Percentiles rank a stretch among this genome's conserved stretches.
Evolutionary conservation across 2,888 invertebrate species (phyloP).

Genomic region (Idaea straminata): DNA sequence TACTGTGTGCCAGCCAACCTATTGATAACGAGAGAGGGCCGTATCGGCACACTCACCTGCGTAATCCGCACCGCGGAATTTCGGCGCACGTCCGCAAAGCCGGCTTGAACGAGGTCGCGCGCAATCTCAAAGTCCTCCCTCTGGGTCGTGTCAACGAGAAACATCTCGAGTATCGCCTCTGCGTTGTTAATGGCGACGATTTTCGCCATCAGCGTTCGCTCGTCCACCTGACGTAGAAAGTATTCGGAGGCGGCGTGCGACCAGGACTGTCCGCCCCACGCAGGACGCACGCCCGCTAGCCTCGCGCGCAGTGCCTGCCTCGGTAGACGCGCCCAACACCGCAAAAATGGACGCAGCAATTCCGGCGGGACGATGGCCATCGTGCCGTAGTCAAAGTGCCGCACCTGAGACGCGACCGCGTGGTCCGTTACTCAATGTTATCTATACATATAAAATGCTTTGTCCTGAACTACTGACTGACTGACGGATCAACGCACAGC

Average conservation of each 20-base stretch:
- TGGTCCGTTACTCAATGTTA: too few species aligned
- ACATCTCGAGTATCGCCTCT: background rate
- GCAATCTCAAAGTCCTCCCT: conserved; percentile 43
- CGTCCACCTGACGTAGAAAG: background rate
- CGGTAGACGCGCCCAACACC: conserved; percentile 58
- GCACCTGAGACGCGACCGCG: conserved; percentile 46
- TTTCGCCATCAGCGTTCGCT: background rate
- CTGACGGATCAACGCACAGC: too few species aligned
- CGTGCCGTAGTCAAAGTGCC: conserved; percentile 66
- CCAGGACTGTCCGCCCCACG: background rate
- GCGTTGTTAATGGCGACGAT: background rate
- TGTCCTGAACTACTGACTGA: too few species aligned
- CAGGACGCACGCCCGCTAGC: background rate
- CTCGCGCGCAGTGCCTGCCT: conserved; percentile 57
- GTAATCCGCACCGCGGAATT: background rate
- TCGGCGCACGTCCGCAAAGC: background rate
- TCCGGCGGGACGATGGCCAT: background rate
- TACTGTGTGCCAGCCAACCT: too few species aligned
- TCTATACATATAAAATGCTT: too few species aligned
- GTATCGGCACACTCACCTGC: background rate
- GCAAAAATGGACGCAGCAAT: conserved; percentile 56
- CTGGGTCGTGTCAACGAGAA: conserved; percentile 42
- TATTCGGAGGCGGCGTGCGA: background rate
- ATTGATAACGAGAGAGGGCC: background rate
- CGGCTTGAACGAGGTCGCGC: conserved; percentile 38